Evolutionary conservation across 53 echinoderm and acorn worm genomes (phyloP).

Genomic region (Echinometra lucunter): DNA sequence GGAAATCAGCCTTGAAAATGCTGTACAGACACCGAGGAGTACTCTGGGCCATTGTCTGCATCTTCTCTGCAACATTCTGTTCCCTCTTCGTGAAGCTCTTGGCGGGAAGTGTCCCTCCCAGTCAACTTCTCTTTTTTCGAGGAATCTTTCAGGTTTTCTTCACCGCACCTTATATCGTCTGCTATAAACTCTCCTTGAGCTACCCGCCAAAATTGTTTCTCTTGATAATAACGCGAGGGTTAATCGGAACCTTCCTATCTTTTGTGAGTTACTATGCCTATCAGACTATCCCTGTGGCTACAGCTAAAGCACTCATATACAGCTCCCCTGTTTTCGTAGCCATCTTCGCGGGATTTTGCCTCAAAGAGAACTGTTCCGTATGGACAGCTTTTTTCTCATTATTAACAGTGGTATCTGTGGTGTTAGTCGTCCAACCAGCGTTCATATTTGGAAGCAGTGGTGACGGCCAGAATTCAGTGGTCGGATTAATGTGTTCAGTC

Average conservation of each 20-base stretch:
- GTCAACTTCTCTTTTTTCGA: slow-evolving; percentile 56
- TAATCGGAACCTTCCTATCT: slow-evolving; percentile 16
- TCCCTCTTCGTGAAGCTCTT: slow-evolving; percentile 48
- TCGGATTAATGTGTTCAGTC: slow-evolving; percentile 45
- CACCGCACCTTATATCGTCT: background rate
- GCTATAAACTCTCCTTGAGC: background rate
- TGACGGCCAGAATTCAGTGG: background rate
- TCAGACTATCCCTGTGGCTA: slow-evolving; percentile 58
- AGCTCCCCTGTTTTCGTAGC: slow-evolving; percentile 61
- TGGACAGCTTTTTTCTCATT: background rate
- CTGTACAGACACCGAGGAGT: slow-evolving; percentile 9
- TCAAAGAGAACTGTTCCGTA: slow-evolving; percentile 60
- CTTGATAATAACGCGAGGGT: background rate
- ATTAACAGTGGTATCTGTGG: slow-evolving; percentile 45
- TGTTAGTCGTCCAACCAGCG: slow-evolving; percentile 67
- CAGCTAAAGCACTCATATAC: slow-evolving; percentile 60
- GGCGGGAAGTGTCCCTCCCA: slow-evolving; percentile 26
- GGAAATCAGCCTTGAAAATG: background rate
- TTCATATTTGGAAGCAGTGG: slow-evolving; percentile 62
- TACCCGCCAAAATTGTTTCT: slow-evolving; percentile 7
- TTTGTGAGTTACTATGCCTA: slow-evolving; percentile 62
- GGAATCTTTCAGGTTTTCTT: slow-evolving; percentile 43
- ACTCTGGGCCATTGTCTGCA: slow-evolving; percentile 30
- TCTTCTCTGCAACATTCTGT: background rate
- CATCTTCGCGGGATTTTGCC: slow-evolving; percentile 44